Conservation (phyloP, 2,888 invertebrate species). For the Eucriotettix oculatus region DNA sequence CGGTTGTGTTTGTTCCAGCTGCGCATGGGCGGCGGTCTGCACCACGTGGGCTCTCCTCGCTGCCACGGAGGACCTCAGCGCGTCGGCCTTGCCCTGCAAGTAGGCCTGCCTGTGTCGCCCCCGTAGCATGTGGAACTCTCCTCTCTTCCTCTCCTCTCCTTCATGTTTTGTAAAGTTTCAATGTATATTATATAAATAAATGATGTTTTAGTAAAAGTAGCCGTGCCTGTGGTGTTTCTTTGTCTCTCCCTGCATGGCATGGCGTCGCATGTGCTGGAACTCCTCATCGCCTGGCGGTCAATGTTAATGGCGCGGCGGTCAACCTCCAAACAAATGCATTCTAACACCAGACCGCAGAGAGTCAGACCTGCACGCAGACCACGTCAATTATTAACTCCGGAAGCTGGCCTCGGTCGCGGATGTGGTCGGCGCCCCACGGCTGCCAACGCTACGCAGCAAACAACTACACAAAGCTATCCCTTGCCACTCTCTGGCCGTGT, state of each 20-base stretch:
- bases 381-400: not conserved
- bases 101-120: constrained; percentile 5
- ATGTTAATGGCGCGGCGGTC: too few relatives aligned
- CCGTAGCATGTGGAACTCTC: not conserved
- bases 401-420: not conserved
- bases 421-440: not conserved
- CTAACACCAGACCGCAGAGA: too few relatives aligned
- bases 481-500: too few relatives aligned
- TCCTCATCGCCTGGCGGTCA: too few relatives aligned
- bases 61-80: constrained; percentile 23
- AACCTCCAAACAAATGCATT: too few relatives aligned
- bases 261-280: too few relatives aligned
- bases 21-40: constrained; percentile 35
- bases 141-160: not conserved
- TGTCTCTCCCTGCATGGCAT: too few relatives aligned
- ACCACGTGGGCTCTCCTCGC: not conserved
- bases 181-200: too few relatives aligned
- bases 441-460: not conserved
- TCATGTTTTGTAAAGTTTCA: not conserved
- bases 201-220: too few relatives aligned
- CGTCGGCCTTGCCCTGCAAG: constrained; percentile 23
- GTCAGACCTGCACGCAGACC: not conserved
- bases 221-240: too few relatives aligned
- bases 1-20: constrained; percentile 4
- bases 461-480: not conserved